Conservation (phyloP, 1,140 invertebrate species). For the Aphidius gifuensis region DNA sequence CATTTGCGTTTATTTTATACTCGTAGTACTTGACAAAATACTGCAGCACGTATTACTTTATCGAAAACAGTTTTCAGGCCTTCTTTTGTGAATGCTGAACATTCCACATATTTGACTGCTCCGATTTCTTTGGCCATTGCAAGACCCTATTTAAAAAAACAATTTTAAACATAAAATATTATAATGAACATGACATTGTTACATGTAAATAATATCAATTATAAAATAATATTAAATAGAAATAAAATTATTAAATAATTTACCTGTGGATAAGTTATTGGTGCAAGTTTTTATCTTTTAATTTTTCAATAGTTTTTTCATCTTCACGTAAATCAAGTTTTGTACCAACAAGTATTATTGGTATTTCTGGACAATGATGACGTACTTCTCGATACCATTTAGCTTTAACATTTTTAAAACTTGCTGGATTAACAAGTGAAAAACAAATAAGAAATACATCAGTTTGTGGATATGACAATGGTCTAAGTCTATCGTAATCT, state of each 20-base stretch:
- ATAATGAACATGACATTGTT: no score
- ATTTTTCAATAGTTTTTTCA: constrained; percentile 95
- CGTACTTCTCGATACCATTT: constrained; percentile 94
- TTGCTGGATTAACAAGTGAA: constrained; percentile 96
- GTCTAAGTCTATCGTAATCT: constrained; percentile 94
- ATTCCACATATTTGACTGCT: constrained; percentile 95
- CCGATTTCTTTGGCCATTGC: constrained; percentile 99
- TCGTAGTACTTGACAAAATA: constrained; percentile 86
- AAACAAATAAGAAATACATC: constrained; percentile 99
- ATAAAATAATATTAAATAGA: no score
- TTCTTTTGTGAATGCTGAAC: constrained; percentile 96
- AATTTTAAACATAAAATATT: no score
- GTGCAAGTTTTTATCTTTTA: constrained; percentile 96
- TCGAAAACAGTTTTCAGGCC: constrained; percentile 99
- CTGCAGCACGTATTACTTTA: constrained; percentile 98
- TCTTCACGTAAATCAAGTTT: constrained; percentile 96
- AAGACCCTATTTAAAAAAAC: constrained; percentile 72
- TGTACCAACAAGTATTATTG: constrained; percentile 85
- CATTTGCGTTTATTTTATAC: constrained; percentile 78
- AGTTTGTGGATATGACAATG: constrained; percentile 92
- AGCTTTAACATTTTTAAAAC: constrained; percentile 97
- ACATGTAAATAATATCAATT: no score
- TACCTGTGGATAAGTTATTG: constrained; percentile 95
- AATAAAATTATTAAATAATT: constrained; percentile 26
- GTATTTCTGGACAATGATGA: constrained; percentile 86